A percentile compares a stretch with the other conserved stretches of the same genome.
phyloP scores from a whole-genome alignment of 2,113 vertebrate genomes.

The Neogale vison region DNA sequence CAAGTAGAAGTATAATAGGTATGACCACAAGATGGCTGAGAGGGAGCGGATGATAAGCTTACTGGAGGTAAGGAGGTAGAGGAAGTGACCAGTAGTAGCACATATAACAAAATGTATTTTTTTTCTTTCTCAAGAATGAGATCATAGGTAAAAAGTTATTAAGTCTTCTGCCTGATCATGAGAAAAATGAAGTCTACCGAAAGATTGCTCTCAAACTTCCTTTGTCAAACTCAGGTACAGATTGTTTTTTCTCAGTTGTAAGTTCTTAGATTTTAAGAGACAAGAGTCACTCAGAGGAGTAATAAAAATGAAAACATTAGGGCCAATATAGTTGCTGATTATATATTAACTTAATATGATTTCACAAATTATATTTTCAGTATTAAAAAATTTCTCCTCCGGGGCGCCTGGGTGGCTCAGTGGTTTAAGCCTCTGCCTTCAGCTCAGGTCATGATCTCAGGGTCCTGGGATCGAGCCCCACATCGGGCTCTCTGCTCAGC shows the following conservation, averaged over 20 bases:
- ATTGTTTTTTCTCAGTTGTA: conserved; percentile 90
- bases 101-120: conserved; percentile 75
- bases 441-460: too few species aligned
- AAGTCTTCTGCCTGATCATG: conserved; percentile 93
- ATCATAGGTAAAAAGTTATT: conserved; percentile 96
- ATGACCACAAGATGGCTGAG: not conserved
- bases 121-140: conserved; percentile 87
- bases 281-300: not conserved
- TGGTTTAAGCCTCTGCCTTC: too few species aligned
- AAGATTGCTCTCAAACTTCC: conserved; percentile 90
- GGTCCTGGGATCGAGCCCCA: too few species aligned
- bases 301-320: not conserved
- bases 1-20: not conserved
- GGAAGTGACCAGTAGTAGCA: conserved; percentile 24
- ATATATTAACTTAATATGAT: not conserved
- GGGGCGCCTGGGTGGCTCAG: too few species aligned
- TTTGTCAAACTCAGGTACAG: conserved; percentile 86
- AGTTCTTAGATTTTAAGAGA: conserved; percentile 78
- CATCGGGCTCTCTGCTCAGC: too few species aligned
- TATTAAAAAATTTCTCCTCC: not conserved
- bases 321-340: not conserved
- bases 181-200: conserved; percentile 92
- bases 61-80: not conserved
- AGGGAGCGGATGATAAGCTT: not conserved
- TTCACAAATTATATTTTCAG: conserved; percentile 40